Evolutionary conservation across 2,113 vertebrate genomes (phyloP), one percentile per base, ranked within the genome.

Genomic region (Festucalex cinctus): DNA sequence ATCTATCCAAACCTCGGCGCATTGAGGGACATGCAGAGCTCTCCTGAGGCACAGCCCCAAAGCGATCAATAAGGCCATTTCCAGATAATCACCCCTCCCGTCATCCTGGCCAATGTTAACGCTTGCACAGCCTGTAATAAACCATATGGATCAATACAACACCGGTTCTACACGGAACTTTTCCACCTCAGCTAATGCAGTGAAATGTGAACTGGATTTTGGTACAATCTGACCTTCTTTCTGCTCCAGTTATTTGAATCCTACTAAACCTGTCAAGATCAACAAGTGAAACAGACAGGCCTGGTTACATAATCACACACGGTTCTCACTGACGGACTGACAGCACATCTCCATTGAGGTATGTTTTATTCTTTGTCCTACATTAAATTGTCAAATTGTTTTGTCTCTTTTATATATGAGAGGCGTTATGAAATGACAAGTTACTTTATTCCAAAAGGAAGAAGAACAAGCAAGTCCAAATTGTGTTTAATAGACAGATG

Each of bases 21-120:
- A 51, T 67, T 76, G 73, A 81, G 69, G 53, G 62, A 70, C 59
- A n/a, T 68, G 69, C 0, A 68, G 48, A 49, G 66, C 67, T 85
- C 79, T 87, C 83, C 64, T 17, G 71, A 77, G 79, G 76, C 79
- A 66, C 77, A 69, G 66, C 74, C 53, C 24, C 24, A 7, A 44
- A 43, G 39, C n/a, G 39, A 86, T 89, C 86, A 53, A 89, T 88
- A 87, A 57, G 54, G 65, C 70, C 65, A 83, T 86, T 85, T 87
- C 82, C 86, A 83, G 80, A 82, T 87, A 83, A 86, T 84, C 82
- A 80, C 81, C 24, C 20, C 74, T 65, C 60, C 65, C 60, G 74
- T 81, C 80, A 69, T 82, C 63, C 62, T 10, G 8, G 71, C 78
- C 70, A 79, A 75, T 81, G 80, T 78, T 78, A 85, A 80, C 78